Evolutionary conservation across 2,797 vertebrate genomes (phyloP).

Genomic region (Cryptoprocta ferox): DNA sequence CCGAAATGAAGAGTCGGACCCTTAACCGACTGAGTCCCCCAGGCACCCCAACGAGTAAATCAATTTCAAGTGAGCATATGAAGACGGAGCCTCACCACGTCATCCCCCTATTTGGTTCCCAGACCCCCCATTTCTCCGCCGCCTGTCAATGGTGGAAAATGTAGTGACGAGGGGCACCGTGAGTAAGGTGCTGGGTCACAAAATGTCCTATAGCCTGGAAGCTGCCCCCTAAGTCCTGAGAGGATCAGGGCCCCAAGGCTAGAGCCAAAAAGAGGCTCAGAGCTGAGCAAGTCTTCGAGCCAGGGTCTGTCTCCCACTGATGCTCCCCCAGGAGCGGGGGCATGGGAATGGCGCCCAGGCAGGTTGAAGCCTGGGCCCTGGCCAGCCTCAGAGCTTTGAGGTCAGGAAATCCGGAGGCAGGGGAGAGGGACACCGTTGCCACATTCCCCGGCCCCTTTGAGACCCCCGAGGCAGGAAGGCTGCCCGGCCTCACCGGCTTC

Average conservation of each 20-base stretch:
- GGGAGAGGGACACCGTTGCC: constrained; percentile 23
- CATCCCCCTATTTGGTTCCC: background rate
- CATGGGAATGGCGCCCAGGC: background rate
- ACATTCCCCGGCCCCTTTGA: constrained; percentile 62
- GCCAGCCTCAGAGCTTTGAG: background rate
- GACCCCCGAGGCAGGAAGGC: constrained; percentile 78
- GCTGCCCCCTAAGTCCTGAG: fast-evolving
- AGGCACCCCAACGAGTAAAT: background rate
- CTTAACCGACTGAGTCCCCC: no score
- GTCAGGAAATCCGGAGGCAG: constrained; percentile 80
- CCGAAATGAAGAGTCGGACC: no score
- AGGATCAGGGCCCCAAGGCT: background rate
- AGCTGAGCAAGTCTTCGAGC: fast-evolving
- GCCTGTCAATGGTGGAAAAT: background rate
- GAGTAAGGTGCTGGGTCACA: background rate
- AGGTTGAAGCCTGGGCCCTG: background rate
- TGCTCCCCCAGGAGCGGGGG: background rate
- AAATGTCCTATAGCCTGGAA: background rate
- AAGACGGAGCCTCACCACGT: background rate
- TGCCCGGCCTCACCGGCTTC: constrained; percentile 60
- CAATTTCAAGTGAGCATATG: background rate
- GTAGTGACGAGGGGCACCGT: fast-evolving
- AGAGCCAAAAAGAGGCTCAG: background rate
- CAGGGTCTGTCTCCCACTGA: background rate
- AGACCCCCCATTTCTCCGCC: background rate